A percentile compares a stretch with the other conserved stretches of the same genome.
These are phyloP conservation scores for Drosophila setifemur DNA, from an alignment of 1,140 invertebrate genomes.

Conservation along the genomic window DNA sequence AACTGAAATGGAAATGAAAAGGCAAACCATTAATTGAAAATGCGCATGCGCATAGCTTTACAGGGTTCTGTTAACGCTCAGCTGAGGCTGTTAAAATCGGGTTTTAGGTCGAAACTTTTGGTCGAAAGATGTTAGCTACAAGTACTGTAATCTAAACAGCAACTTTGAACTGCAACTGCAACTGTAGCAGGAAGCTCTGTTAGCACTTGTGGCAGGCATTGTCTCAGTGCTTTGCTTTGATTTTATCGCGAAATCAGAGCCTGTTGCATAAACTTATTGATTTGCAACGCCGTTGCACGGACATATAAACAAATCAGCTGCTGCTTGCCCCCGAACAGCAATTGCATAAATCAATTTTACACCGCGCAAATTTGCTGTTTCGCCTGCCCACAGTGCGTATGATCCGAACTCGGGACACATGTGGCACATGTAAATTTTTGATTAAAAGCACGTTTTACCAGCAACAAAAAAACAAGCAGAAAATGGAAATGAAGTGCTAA, in stretches of 20 bases:
- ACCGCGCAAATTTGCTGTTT: conserved; percentile 35
- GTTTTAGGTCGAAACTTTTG: too few relatives aligned
- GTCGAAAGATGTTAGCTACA: conserved; percentile 34
- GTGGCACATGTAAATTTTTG: conserved; percentile 73
- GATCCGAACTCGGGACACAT: conserved; percentile 37
- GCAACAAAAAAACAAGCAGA: conserved; percentile 28
- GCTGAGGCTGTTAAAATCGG: conserved; percentile 38
- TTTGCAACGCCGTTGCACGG: conserved; percentile 63
- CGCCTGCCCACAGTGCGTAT: conserved; percentile 71
- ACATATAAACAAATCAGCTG: conserved; percentile 76
- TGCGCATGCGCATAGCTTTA: conserved; percentile 21
- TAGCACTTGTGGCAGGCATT: conserved; percentile 32
- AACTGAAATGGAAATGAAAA: conserved; percentile 53
- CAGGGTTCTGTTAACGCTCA: neutral
- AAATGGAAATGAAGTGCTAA: conserved; percentile 74
- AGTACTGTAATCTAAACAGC: neutral
- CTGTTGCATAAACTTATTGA: conserved; percentile 78
- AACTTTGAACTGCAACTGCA: too few relatives aligned
- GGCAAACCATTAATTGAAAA: conserved; percentile 63
- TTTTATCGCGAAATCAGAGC: conserved; percentile 65
- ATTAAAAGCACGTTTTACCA: conserved; percentile 77
- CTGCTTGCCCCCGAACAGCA: conserved; percentile 63
- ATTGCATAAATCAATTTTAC: conserved; percentile 80
- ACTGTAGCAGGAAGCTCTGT: conserved; percentile 63
- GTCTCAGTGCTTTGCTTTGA: conserved; percentile 60